Evolutionary conservation across 2,113 vertebrate species (phyloP).

Genomic region (Platysteira castanea): DNA sequence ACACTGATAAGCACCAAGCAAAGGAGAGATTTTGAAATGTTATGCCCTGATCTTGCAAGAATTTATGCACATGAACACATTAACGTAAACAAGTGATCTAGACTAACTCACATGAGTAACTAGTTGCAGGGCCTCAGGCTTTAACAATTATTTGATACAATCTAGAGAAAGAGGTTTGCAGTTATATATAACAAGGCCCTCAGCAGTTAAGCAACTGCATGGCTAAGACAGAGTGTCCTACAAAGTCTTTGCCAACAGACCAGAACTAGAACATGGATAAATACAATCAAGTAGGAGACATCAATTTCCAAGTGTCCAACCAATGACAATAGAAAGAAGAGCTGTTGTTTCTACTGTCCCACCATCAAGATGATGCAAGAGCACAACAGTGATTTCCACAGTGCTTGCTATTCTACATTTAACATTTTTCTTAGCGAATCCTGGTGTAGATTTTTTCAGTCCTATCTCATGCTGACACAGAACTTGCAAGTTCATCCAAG

Average conservation of each 20-base stretch:
- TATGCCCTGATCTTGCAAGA: background rate
- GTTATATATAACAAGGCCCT: background rate
- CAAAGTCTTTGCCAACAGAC: background rate
- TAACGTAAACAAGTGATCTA: background rate
- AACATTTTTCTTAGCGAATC: background rate
- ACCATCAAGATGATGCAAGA: background rate
- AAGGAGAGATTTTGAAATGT: background rate
- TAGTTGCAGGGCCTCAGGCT: background rate
- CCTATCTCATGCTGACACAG: background rate
- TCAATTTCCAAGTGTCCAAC: background rate
- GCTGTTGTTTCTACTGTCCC: background rate
- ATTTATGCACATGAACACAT: background rate
- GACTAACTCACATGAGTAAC: background rate
- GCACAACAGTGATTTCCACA: background rate
- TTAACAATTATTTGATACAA: conserved; percentile 49
- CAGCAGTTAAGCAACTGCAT: background rate
- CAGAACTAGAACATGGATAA: background rate
- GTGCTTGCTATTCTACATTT: background rate
- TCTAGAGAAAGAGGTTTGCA: background rate
- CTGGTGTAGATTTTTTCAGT: background rate
- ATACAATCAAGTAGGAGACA: background rate
- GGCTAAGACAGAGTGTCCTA: background rate
- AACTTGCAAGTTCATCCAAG: background rate
- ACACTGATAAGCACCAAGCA: conserved; percentile 26
- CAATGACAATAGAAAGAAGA: background rate